Base-by-base conservation (phyloP, 2,888 invertebrate species). In the Gonocerus acuteangulatus region DNA sequence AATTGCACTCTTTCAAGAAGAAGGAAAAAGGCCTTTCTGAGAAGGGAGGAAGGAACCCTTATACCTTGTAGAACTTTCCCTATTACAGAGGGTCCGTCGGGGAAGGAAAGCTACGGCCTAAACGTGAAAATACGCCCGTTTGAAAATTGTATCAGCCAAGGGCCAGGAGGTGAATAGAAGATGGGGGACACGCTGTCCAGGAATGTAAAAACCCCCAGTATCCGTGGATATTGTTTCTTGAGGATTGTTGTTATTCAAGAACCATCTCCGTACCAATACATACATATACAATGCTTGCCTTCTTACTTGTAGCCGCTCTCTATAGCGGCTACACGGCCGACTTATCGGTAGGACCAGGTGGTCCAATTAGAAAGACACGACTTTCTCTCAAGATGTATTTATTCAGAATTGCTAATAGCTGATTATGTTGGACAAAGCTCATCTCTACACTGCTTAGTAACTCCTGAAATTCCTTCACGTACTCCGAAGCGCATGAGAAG, bases 381-480 rank as follows among this genome's bases (percentile, higher is more conserved):
- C 54, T 15, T 51, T 32, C 39, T 15, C 22, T 54, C 39, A 21
- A 7, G 19, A 54, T 54, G 54, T 54, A 54, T 54, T 54, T 54
- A 54, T 54, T 54, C 54, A 54, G 54, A 54, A 54, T 54, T 54
- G 54, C 54, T 39, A 39, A 54, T 54, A 36, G 15, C 36, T 34
- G 19, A 51, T 51, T 51, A 51, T 51, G 27, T 27, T 27, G 27
- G 27, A 27, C 27, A 27, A 27, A 27, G 27, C 27, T 27, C 9
- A n/a, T n/a, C n/a, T n/a, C n/a, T n/a, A n/a, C n/a, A n/a, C n/a
- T n/a, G n/a, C n/a, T n/a, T n/a, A n/a, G n/a, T n/a, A n/a, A n/a
- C n/a, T n/a, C n/a, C n/a, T n/a, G n/a, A n/a, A n/a, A n/a, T n/a
- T n/a, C n/a, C n/a, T n/a, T n/a, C n/a, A n/a, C n/a, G n/a, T n/a